phyloP scores from a whole-genome alignment of 2,113 vertebrate species.

The Zosterops borbonicus region DNA sequence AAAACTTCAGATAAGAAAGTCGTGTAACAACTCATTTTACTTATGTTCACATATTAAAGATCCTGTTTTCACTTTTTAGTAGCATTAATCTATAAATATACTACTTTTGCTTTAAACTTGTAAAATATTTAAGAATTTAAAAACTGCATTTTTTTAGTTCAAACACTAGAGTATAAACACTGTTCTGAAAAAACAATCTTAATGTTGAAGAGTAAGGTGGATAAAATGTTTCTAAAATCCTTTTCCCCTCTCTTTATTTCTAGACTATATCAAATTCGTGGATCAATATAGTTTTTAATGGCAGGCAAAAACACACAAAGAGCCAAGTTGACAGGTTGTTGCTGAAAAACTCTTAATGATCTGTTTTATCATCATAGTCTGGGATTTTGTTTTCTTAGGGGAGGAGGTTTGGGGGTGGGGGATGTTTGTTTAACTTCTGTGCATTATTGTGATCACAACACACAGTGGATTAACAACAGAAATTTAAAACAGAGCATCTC shows the following conservation, averaged over 20 bases:
- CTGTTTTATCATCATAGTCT: background rate
- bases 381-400: background rate
- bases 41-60: background rate
- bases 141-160: background rate
- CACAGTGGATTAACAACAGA: background rate
- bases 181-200: background rate
- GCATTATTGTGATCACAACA: background rate
- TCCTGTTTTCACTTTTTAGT: background rate
- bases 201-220: background rate
- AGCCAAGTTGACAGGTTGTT: background rate
- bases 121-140: background rate
- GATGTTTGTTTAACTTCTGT: background rate
- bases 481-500: background rate
- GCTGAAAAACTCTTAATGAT: background rate
- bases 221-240: background rate
- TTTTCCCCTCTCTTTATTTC: background rate
- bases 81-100: background rate
- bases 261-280: background rate
- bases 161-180: background rate
- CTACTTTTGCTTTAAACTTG: background rate
- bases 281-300: background rate
- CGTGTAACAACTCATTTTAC: background rate
- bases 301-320: background rate
- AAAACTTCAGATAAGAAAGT: background rate
- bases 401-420: background rate